Percentiles rank a stretch among this genome's conserved stretches.
These are phyloP conservation scores for Notiomystis cincta DNA, from an alignment of 2,113 vertebrate genomes.

Conservation along the genomic window DNA sequence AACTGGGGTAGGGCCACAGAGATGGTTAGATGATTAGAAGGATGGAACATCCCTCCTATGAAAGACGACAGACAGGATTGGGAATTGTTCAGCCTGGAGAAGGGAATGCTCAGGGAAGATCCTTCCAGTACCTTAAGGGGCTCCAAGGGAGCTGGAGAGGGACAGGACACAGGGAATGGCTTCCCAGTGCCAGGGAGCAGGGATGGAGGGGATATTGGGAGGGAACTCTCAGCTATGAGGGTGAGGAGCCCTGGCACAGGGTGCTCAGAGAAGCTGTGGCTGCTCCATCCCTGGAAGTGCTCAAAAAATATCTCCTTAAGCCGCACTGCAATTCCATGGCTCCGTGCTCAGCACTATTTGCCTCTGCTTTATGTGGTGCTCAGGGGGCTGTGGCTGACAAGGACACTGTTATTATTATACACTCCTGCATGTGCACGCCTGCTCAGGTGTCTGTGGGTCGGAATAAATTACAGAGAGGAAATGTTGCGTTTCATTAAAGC, in stretches of 20 bases:
- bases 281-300: neutral
- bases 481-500: neutral
- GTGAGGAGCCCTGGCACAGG: neutral
- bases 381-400: neutral
- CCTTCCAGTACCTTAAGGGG: neutral
- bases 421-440: neutral
- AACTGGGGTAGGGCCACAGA: neutral
- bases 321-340: fast-evolving
- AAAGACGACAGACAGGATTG: neutral
- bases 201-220: fast-evolving
- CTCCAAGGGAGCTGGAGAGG: neutral
- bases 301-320: neutral
- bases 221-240: neutral
- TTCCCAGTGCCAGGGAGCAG: neutral
- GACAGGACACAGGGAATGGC: neutral
- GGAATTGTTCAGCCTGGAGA: neutral
- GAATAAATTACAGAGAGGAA: neutral
- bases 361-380: neutral
- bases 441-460: neutral
- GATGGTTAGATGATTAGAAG: fast-evolving
- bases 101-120: neutral
- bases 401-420: neutral
- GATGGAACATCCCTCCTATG: neutral
- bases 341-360: neutral
- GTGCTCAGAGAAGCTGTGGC: neutral